Percentiles rank a stretch among this genome's conserved stretches.
These are phyloP conservation scores for Garrulus glandarius DNA, from an alignment of 2,797 vertebrate species.

Conservation along the genomic window DNA sequence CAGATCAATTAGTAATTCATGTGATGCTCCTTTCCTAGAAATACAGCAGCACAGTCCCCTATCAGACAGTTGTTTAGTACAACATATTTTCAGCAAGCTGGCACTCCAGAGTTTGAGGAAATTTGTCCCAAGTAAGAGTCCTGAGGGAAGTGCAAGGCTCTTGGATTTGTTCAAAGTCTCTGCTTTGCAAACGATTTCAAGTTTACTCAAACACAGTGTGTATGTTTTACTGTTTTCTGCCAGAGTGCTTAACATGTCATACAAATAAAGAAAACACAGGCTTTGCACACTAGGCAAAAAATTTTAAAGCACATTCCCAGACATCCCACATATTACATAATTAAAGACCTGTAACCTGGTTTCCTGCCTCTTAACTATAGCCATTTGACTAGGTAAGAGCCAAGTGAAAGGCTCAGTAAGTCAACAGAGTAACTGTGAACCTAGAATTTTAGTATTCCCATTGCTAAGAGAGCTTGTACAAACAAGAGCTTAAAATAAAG, in stretches of 20 bases:
- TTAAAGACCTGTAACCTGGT: conserved; percentile 58
- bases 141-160: neutral
- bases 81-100: neutral
- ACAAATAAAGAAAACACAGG: neutral
- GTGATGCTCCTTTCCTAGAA: neutral
- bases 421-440: conserved; percentile 54
- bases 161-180: neutral
- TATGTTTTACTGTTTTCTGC: neutral
- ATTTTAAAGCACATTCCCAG: neutral
- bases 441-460: conserved; percentile 56
- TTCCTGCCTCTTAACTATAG: conserved; percentile 55
- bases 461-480: conserved; percentile 56
- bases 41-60: neutral
- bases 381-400: conserved; percentile 55
- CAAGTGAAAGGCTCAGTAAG: conserved; percentile 36
- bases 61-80: neutral
- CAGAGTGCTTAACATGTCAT: neutral
- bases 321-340: conserved; percentile 53
- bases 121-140: neutral
- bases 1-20: neutral
- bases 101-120: neutral
- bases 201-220: neutral
- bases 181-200: neutral
- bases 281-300: conserved; percentile 21
- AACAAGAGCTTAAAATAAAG: conserved; percentile 64